Evolutionary conservation across 2,113 vertebrate genomes (phyloP), one percentile per base, ranked within the genome.

Genomic region (Labrus mixtus): DNA sequence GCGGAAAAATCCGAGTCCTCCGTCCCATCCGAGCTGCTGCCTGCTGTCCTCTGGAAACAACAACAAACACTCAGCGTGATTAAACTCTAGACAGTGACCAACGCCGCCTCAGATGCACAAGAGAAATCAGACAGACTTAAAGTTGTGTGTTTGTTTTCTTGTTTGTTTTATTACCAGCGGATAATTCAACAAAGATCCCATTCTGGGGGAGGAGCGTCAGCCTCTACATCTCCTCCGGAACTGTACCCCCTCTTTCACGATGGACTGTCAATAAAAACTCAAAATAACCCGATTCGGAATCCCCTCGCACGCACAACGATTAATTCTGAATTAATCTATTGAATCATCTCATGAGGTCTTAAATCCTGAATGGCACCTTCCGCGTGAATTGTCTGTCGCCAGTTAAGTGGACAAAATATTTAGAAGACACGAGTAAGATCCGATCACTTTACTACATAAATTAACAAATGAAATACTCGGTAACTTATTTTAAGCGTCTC

Each of bases 1-100:
- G 96, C 96, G 37, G 97, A 99, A 88, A 98, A 97, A 89, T 99
- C 98, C 0, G 98, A 99, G 91, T 99, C 98, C 94, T 99, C 98
- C 0, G 97, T 99, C 4, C 97, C 97, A 16, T 99, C 98, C 8
- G 98, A 98, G 93, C 97, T 98, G 85, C 98, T 99, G 79, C 97
- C 97, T 3, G 97, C 95, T 17, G 96, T 96, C 89, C 97, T 96
- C 98, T 99, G 77, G 8, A 58, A 39, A 71, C 16, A 70, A 61
- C 13, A 70, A 79, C 3, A 2, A 57, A 13, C 2, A 29, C 3
- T 8, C 4, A 29, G 57, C 4, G 45, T 4, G 6, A n/a, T 6
- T 1, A 6, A n/a, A 23, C 8, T 10, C 4, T 10, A 45, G 3
- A 43, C 16, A 9, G 3, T 48, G 6, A 17, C 15, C 0, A 19